A percentile compares a stretch with the other conserved stretches of the same genome.
Conservation (phyloP, 2,113 vertebrate genomes). For the Oreotrochilus melanogaster region DNA sequence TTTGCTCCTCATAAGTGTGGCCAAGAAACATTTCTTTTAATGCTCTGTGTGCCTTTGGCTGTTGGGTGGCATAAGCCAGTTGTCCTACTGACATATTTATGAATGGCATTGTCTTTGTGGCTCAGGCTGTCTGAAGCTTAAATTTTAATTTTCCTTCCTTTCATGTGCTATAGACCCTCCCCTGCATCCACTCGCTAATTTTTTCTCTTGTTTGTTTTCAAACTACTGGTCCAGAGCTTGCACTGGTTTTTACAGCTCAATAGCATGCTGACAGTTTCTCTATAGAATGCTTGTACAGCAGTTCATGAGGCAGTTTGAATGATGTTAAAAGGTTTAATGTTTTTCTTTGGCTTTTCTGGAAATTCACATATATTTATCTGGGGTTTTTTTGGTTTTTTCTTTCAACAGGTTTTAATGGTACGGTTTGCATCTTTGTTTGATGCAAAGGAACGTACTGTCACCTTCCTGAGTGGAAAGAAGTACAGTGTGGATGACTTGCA, state of each 20-base stretch:
- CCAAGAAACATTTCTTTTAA: not conserved
- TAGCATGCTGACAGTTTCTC: constrained; percentile 8
- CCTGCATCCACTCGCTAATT: not conserved
- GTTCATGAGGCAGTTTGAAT: not conserved
- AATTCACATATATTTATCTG: not conserved
- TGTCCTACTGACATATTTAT: not conserved
- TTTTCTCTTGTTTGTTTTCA: constrained; percentile 4
- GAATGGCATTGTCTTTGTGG: constrained; percentile 29
- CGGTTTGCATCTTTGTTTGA: constrained; percentile 95
- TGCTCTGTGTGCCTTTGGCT: constrained; percentile 15
- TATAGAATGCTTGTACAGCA: not conserved
- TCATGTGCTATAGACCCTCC: not conserved
- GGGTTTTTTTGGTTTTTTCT: not conserved
- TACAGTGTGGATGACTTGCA: constrained; percentile 90
- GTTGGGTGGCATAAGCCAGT: constrained; percentile 16
- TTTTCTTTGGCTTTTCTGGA: not conserved
- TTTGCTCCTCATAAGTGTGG: not conserved
- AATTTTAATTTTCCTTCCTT: constrained; percentile 12
- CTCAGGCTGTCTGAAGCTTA: constrained; percentile 26
- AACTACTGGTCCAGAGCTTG: not conserved
- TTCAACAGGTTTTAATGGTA: constrained; percentile 93
- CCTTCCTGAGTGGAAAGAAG: constrained; percentile 93
- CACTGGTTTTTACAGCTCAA: not conserved
- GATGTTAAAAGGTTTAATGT: not conserved
- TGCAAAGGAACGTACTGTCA: constrained; percentile 90